A percentile compares a stretch with the other conserved stretches of the same genome.
Evolutionary conservation across 2,797 vertebrate genomes (phyloP).

Genomic region (Cossypha dichroa): DNA sequence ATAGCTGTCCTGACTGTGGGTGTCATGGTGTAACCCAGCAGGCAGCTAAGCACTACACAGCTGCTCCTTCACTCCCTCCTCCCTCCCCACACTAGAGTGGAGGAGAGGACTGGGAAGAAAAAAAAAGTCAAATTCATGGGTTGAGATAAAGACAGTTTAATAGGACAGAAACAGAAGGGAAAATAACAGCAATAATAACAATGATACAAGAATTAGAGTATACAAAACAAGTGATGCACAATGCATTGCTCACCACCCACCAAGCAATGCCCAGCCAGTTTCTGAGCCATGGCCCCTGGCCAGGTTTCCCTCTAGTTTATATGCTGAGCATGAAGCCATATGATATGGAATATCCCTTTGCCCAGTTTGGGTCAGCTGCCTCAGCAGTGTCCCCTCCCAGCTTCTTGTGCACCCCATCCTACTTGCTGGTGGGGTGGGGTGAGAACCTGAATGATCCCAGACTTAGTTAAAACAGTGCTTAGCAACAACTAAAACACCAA

Average conservation of each 20-base stretch:
- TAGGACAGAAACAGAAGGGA: not conserved
- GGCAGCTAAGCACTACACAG: not conserved
- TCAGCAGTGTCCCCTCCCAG: not conserved
- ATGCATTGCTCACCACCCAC: not conserved
- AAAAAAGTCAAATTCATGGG: not conserved
- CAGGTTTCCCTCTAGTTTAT: not conserved
- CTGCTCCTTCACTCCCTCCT: not conserved
- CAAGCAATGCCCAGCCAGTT: not conserved
- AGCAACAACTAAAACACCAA: not conserved
- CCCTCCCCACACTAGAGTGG: not conserved
- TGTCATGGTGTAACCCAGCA: not conserved
- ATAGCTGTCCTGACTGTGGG: not conserved
- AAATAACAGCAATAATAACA: not conserved
- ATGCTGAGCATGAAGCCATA: not conserved
- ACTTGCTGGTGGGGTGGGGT: not conserved
- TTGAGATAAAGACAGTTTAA: not conserved
- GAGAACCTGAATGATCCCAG: not conserved
- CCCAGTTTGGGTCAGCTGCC: not conserved
- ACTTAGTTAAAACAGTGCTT: not conserved
- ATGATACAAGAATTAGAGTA: not conserved
- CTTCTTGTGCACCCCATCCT: not conserved
- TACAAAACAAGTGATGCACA: not conserved
- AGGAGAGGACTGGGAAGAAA: not conserved
- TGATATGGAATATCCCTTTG: not conserved
- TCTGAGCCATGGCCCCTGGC: not conserved